A percentile compares a stretch with the other conserved stretches of the same genome.
Evolutionary conservation across 2,797 vertebrate genomes (phyloP).

Genomic region (Cirrhinus molitorella): DNA sequence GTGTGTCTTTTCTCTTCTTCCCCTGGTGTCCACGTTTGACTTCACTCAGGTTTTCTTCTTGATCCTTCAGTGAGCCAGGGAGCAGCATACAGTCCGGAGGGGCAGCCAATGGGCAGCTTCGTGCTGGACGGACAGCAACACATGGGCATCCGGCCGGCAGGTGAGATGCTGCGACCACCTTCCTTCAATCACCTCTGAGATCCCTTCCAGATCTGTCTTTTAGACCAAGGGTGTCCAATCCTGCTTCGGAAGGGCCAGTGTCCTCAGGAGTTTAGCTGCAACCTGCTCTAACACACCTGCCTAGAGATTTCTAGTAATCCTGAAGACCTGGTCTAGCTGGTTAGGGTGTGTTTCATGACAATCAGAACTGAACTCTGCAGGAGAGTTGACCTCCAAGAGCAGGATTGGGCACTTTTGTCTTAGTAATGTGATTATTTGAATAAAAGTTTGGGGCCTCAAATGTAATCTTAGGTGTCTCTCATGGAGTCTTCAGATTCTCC

Average conservation of each 20-base stretch:
- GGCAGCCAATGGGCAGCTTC: slow-evolving; percentile 99
- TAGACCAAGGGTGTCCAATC: background rate
- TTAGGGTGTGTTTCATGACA: background rate
- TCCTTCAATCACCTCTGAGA: background rate
- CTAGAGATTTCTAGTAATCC: background rate
- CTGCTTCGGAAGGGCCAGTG: background rate
- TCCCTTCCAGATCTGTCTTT: background rate
- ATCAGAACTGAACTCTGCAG: background rate
- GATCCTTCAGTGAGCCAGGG: slow-evolving; percentile 99
- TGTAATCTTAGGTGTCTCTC: background rate
- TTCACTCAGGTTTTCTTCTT: slow-evolving; percentile 99
- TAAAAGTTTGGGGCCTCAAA: background rate
- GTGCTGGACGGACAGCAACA: slow-evolving; percentile 99
- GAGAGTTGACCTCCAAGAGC: background rate
- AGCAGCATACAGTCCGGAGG: slow-evolving; percentile 99
- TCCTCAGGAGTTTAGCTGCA: background rate
- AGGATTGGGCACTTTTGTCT: background rate
- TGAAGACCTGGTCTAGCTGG: background rate
- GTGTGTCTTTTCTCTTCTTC: slow-evolving; percentile 99
- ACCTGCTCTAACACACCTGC: background rate
- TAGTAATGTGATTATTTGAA: no score
- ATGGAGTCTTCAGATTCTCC: background rate
- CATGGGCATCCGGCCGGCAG: slow-evolving; percentile 99
- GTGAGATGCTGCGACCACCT: slow-evolving; percentile 74
- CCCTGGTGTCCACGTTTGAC: slow-evolving; percentile 98